phyloP scores from a whole-genome alignment of 2,888 invertebrate species.

The Lepidonotus clava region DNA sequence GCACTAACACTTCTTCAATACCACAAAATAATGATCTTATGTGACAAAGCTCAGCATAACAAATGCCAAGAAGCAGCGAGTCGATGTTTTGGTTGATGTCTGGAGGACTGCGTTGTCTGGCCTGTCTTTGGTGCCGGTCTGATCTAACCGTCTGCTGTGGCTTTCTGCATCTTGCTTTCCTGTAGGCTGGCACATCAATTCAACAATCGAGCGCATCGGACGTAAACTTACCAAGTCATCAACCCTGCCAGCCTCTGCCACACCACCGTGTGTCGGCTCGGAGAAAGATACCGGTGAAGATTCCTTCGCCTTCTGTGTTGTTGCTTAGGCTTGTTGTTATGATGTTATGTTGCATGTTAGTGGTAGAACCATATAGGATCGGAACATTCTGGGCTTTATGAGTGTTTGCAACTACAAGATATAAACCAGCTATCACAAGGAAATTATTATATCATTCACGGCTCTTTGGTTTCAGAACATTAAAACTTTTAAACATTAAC shows the following conservation, averaged over 20 bases:
- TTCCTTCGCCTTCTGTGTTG: conserved; percentile 4
- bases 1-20: no score
- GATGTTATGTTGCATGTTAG: conserved; percentile 28
- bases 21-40: no score
- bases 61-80: not conserved
- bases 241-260: conserved; percentile 55
- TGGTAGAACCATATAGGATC: no score
- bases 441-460: no score
- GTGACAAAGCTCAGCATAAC: no score
- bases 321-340: conserved; percentile 12
- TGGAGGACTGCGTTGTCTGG: not conserved
- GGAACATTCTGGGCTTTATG: no score
- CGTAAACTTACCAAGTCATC: conserved; percentile 57
- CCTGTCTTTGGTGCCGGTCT: no score
- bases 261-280: not conserved
- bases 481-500: no score
- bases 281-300: conserved; percentile 36
- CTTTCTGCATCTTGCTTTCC: conserved; percentile 31
- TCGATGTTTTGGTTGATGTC: not conserved
- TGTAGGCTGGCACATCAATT: conserved; percentile 53
- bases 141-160: conserved; percentile 8
- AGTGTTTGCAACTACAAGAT: no score
- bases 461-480: no score
- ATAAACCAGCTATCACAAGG: no score
- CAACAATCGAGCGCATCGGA: conserved; percentile 43